Conservation (phyloP, 2,797 vertebrate species). For the Poecile montanus region DNA sequence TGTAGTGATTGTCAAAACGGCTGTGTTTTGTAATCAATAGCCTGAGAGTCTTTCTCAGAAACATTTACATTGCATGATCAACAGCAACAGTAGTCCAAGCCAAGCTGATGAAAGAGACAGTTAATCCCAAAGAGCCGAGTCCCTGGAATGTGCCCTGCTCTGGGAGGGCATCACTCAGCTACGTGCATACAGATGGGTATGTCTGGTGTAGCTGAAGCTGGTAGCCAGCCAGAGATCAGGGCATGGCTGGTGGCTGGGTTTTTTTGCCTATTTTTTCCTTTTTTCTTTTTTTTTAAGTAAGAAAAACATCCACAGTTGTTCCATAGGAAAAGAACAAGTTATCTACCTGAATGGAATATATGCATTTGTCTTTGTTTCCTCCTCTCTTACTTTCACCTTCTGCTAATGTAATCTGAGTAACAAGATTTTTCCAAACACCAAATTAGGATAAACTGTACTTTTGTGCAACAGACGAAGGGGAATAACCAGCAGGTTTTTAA, state of each 20-base stretch:
- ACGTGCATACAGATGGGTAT: background rate
- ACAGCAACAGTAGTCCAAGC: constrained; percentile 21
- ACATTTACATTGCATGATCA: constrained; percentile 36
- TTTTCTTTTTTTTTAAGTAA: background rate
- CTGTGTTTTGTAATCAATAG: constrained; percentile 36
- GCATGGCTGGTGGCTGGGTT: background rate
- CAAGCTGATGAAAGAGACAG: constrained; percentile 53
- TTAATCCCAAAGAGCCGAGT: constrained; percentile 63
- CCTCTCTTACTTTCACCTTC: constrained; percentile 25
- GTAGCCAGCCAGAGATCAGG: background rate
- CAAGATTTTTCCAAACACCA: constrained; percentile 17
- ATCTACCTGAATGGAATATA: background rate
- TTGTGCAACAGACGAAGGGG: background rate
- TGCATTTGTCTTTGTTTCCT: constrained; percentile 2
- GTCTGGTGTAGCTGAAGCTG: constrained; percentile 8
- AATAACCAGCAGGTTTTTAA: background rate
- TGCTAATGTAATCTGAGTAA: background rate
- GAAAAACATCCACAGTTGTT: constrained; percentile 15
- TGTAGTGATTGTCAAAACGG: background rate
- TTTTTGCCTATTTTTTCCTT: background rate
- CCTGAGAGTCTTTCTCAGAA: constrained; percentile 11
- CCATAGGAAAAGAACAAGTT: constrained; percentile 18
- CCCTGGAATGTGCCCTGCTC: constrained; percentile 29
- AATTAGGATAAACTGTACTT: background rate
- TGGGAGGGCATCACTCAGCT: background rate